Conservation (phyloP, 2,888 invertebrate genomes). For the Abrostola tripartita region DNA sequence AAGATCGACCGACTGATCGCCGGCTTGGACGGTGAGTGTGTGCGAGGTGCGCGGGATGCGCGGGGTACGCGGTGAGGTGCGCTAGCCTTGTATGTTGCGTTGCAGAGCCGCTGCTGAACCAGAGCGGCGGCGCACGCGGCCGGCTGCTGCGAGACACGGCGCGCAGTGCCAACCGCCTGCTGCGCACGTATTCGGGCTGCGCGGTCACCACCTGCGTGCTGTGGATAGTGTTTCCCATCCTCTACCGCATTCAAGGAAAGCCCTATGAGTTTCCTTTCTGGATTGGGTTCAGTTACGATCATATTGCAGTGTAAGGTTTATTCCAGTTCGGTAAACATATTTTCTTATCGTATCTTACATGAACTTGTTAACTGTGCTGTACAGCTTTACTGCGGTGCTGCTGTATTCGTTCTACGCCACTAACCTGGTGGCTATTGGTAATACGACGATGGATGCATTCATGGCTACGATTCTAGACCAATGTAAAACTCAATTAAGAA, state of each 20-base stretch:
- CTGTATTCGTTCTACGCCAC: constrained; percentile 72
- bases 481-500: constrained; percentile 70
- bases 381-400: constrained; percentile 66
- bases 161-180: constrained; percentile 50
- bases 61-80: fast-evolving
- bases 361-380: background rate
- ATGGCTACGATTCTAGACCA: constrained; percentile 71
- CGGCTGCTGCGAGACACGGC: constrained; percentile 45
- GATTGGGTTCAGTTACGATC: constrained; percentile 48
- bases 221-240: constrained; percentile 67
- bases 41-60: fast-evolving
- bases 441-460: constrained; percentile 78
- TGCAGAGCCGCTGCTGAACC: constrained; percentile 56
- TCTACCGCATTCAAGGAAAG: constrained; percentile 54
- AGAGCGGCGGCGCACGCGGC: constrained; percentile 9
- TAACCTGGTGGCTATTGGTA: constrained; percentile 72
- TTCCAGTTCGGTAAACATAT: background rate
- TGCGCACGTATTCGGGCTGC: constrained; percentile 59
- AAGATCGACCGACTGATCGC: constrained; percentile 47
- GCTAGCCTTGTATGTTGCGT: constrained; percentile 1
- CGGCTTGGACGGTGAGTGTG: constrained; percentile 45
- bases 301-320: constrained; percentile 30
- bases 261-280: constrained; percentile 64
- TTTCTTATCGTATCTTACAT: background rate
- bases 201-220: constrained; percentile 72